Conservation (phyloP, 2,888 invertebrate genomes). For the Apamea monoglypha region DNA sequence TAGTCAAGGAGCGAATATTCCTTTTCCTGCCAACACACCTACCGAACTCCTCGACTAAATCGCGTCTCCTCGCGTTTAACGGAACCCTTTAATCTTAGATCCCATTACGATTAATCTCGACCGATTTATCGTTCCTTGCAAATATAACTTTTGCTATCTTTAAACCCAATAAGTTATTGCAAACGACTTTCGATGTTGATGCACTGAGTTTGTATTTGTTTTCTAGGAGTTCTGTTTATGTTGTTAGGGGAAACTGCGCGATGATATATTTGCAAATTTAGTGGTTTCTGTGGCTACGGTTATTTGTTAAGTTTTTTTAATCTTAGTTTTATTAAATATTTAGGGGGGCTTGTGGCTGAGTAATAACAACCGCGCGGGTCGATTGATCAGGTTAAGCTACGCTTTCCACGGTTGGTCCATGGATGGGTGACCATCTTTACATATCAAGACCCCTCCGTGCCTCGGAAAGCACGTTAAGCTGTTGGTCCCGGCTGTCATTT, state of each 20-base stretch:
- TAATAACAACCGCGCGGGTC: too few species aligned
- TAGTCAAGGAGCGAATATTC: slow-evolving; percentile 23
- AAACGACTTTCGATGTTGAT: slow-evolving; percentile 53
- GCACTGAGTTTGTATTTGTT: slow-evolving; percentile 24
- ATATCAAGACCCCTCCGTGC: too few species aligned
- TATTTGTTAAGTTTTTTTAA: slow-evolving; percentile 22
- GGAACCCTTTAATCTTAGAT: slow-evolving; percentile 63
- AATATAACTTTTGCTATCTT: slow-evolving; percentile 68
- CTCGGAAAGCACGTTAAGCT: too few species aligned
- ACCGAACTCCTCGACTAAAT: slow-evolving; percentile 43
- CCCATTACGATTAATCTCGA: slow-evolving; percentile 67
- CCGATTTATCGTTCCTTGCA: slow-evolving; percentile 62
- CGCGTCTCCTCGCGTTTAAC: slow-evolving; percentile 41
- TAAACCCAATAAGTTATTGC: slow-evolving; percentile 65
- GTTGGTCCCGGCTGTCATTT: too few species aligned
- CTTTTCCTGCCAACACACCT: slow-evolving; percentile 37
- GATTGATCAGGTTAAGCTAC: too few species aligned
- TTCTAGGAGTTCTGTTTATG: slow-evolving; percentile 4
- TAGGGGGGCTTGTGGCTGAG: too few species aligned
- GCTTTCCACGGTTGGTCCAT: too few species aligned
- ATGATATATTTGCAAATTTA: slow-evolving; percentile 5
- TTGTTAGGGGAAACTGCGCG: background rate
- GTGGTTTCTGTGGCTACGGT: background rate
- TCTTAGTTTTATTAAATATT: slow-evolving; percentile 10
- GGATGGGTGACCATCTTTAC: too few species aligned